These are phyloP conservation scores for Typhlichthys eigenmanni DNA, from an alignment of 2,797 vertebrate species.

Conservation along the genomic window DNA sequence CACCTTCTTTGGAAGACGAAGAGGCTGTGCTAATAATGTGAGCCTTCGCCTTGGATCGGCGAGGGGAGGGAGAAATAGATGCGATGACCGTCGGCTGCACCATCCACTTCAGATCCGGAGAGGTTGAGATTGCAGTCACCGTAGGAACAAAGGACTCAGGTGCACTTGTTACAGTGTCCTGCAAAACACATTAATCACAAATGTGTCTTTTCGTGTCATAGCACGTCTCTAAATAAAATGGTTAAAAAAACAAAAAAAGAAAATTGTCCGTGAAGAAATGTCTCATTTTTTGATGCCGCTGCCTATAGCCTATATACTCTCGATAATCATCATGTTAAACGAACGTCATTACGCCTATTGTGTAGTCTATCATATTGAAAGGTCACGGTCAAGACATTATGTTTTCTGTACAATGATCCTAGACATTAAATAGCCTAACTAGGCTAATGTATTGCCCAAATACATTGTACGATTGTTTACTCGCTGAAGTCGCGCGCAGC, in stretches of 20 bases:
- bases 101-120: conserved; percentile 85
- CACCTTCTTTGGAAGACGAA: conserved; percentile 52
- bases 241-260: no score
- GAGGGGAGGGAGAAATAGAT: conserved; percentile 78
- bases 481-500: no score
- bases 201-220: not conserved
- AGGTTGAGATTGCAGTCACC: conserved; percentile 85
- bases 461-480: not conserved
- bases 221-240: no score
- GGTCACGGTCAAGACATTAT: conserved; percentile 39
- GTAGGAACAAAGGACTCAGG: conserved; percentile 87
- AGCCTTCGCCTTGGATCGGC: conserved; percentile 75
- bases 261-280: no score
- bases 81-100: conserved; percentile 84
- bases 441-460: not conserved
- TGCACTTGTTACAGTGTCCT: conserved; percentile 80
- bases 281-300: no score
- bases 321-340: no score
- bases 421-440: not conserved
- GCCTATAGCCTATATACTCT: no score
- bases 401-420: not conserved
- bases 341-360: conserved; percentile 13
- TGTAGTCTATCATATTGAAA: conserved; percentile 27
- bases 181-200: conserved; percentile 31
- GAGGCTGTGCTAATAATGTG: conserved; percentile 60